Conservation (phyloP, 2,113 vertebrate species). For the Galemys pyrenaicus region DNA sequence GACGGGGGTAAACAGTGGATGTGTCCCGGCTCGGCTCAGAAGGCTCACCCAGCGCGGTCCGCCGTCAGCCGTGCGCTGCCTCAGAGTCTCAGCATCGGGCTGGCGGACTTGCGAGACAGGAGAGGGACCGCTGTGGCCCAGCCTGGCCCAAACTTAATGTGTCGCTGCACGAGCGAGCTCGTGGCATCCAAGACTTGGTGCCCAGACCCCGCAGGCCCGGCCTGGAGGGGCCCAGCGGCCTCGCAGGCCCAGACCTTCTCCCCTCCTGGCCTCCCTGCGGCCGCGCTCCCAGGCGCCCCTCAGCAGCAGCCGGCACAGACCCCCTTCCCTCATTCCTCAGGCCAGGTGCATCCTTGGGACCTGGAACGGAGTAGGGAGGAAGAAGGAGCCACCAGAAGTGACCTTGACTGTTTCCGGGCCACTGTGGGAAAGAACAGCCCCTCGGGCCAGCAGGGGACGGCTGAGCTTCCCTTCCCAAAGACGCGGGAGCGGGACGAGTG, state of each 20-base stretch:
- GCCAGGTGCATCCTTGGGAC: neutral
- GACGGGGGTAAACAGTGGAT: neutral
- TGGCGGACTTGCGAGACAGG: neutral
- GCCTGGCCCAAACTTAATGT: fast-evolving
- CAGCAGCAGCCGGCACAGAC: neutral
- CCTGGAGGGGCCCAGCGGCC: no score
- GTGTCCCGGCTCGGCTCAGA: neutral
- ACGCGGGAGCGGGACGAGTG: no score
- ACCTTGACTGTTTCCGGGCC: neutral
- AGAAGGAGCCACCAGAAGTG: neutral
- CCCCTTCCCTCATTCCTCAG: neutral
- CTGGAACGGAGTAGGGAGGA: neutral
- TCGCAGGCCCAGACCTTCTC: no score
- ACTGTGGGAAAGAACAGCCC: neutral
- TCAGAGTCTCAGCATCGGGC: neutral
- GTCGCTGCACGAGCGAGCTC: neutral
- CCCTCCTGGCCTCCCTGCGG: no score
- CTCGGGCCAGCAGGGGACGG: fast-evolving
- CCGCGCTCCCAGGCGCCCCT: no score
- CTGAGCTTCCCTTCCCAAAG: neutral
- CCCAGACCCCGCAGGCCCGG: no score
- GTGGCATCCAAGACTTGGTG: no score
- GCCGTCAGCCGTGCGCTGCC: fast-evolving
- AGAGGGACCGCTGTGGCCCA: neutral
- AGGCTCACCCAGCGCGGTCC: neutral